These are phyloP conservation scores for Rhopalosiphum padi DNA, from an alignment of 1,140 invertebrate genomes.

Conservation along the genomic window DNA sequence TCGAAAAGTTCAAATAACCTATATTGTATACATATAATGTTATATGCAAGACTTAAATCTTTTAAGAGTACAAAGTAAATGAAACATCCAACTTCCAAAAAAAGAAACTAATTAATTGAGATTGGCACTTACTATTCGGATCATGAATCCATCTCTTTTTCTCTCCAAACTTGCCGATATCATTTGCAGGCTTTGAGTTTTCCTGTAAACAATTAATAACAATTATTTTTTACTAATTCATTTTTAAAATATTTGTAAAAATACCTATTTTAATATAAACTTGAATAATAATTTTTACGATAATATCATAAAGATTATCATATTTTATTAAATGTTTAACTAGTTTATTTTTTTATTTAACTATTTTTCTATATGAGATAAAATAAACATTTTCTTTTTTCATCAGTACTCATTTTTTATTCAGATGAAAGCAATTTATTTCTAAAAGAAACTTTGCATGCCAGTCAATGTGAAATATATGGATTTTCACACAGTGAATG, in stretches of 20 bases:
- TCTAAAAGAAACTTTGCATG: neutral
- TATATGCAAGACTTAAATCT: neutral
- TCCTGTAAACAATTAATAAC: constrained; percentile 64
- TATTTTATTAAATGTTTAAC: constrained; percentile 9
- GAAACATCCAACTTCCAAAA: neutral
- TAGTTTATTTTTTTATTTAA: neutral
- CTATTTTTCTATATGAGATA: neutral
- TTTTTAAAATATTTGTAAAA: neutral
- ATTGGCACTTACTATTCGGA: constrained; percentile 73
- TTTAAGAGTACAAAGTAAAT: neutral
- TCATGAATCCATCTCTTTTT: constrained; percentile 79
- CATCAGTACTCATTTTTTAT: neutral
- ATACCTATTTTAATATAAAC: neutral
- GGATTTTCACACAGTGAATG: neutral
- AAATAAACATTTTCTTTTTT: constrained; percentile 10
- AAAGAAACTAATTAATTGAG: neutral
- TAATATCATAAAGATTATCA: neutral
- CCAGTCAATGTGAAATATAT: neutral
- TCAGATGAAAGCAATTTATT: neutral
- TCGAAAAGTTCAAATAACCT: constrained; percentile 32
- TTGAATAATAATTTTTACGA: neutral
- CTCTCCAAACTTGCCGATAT: constrained; percentile 63
- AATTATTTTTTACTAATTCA: neutral
- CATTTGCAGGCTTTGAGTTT: constrained; percentile 64
- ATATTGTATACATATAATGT: neutral